phyloP scores from a whole-genome alignment of 1,140 invertebrate genomes.

The Vollenhovia emeryi region DNA sequence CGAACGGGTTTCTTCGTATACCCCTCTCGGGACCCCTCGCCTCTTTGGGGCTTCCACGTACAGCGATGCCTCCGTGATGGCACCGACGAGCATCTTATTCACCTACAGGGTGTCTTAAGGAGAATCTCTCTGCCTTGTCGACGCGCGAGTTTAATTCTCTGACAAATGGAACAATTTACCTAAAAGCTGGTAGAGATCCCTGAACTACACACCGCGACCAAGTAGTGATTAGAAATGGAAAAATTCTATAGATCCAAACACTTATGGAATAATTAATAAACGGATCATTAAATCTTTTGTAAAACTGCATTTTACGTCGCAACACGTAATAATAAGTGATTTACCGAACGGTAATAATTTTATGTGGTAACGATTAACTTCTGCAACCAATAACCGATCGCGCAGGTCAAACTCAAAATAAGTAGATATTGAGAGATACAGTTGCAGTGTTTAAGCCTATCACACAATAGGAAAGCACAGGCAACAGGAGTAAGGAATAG shows the following conservation, averaged over 20 bases:
- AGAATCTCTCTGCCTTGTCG: not conserved
- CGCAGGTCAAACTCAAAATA: not conserved
- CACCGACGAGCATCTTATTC: constrained; percentile 51
- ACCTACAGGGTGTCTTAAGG: constrained; percentile 16
- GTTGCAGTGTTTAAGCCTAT: not conserved
- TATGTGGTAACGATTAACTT: not conserved
- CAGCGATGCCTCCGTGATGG: constrained; percentile 51
- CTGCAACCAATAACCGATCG: not conserved
- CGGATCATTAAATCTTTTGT: not conserved
- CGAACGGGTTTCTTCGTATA: constrained; percentile 76
- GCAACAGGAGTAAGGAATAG: too few species aligned
- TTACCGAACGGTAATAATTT: not conserved
- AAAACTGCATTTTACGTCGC: not conserved
- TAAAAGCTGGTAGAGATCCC: not conserved
- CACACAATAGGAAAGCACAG: too few species aligned
- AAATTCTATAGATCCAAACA: not conserved
- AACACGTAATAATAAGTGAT: not conserved
- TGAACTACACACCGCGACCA: not conserved
- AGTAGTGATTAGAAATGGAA: not conserved
- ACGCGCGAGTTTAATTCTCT: not conserved
- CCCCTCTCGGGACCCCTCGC: constrained; percentile 42
- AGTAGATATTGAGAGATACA: not conserved
- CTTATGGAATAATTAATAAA: not conserved
- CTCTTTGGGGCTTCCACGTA: constrained; percentile 65
- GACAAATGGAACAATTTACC: not conserved